Percentiles rank a stretch among this genome's conserved stretches.
phyloP scores from a whole-genome alignment of 2,113 vertebrate species.

The Phaethornis superciliosus region DNA sequence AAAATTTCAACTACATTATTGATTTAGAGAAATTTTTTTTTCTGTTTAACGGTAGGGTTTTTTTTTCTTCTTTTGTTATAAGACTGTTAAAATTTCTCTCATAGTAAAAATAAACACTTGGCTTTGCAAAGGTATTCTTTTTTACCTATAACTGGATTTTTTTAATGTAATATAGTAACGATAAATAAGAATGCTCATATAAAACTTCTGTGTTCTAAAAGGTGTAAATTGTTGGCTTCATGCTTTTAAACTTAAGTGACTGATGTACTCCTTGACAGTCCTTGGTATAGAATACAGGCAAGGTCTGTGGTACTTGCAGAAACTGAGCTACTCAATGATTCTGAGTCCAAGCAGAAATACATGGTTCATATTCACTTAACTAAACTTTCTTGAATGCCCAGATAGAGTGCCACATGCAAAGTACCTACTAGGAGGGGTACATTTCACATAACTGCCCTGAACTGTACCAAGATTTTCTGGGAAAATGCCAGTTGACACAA shows the following conservation, averaged over 20 bases:
- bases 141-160: background rate
- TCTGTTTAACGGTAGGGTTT: background rate
- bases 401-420: background rate
- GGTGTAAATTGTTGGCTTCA: background rate
- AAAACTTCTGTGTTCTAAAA: background rate
- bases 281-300: background rate
- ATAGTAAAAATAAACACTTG: background rate
- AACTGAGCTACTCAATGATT: background rate
- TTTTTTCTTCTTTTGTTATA: background rate
- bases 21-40: background rate
- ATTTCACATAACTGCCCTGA: background rate
- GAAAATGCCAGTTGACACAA: background rate
- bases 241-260: background rate
- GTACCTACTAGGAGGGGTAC: background rate
- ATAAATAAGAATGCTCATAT: background rate
- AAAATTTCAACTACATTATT: background rate
- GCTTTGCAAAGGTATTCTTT: background rate
- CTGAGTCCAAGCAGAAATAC: background rate
- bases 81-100: background rate
- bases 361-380: background rate
- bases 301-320: background rate
- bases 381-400: background rate
- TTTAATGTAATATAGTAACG: background rate
- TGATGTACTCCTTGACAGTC: fast-evolving
- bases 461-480: background rate